Conservation (phyloP, 2,113 vertebrate genomes). For the Pholis gunnellus region DNA sequence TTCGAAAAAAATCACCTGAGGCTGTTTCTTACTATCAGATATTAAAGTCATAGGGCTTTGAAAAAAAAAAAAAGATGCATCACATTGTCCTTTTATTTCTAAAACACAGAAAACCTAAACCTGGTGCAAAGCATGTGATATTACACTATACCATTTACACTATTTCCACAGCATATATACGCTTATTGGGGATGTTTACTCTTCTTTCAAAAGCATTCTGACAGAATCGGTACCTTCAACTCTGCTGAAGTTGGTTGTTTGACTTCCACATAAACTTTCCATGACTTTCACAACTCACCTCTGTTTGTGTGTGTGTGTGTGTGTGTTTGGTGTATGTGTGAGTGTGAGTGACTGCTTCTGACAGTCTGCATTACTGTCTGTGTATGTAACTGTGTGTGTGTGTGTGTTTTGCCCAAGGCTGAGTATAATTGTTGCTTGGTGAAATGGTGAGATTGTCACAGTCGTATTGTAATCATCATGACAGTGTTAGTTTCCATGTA, state of each 20-base stretch:
- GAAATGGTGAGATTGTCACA: slow-evolving; percentile 24
- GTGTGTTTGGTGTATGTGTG: background rate
- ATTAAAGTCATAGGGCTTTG: background rate
- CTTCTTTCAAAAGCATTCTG: slow-evolving; percentile 28
- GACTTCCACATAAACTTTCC: slow-evolving; percentile 48
- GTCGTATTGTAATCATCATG: slow-evolving; percentile 17
- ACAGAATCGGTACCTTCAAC: slow-evolving; percentile 32
- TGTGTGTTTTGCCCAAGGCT: slow-evolving; percentile 38
- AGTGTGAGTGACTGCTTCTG: slow-evolving; percentile 28
- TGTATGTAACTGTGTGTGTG: slow-evolving; percentile 12
- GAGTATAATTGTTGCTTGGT: slow-evolving; percentile 20
- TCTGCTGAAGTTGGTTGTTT: slow-evolving; percentile 49
- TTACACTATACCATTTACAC: background rate
- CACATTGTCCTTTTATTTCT: background rate
- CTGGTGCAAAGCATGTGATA: slow-evolving; percentile 26
- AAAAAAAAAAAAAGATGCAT: background rate
- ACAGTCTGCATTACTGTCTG: slow-evolving; percentile 23
- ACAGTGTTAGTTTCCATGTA: slow-evolving; percentile 17
- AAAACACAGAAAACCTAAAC: slow-evolving; percentile 14
- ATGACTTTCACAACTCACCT: slow-evolving; percentile 37
- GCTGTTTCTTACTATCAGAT: background rate
- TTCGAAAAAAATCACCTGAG: background rate
- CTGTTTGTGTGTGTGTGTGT: slow-evolving; percentile 1
- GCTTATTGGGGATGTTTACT: slow-evolving; percentile 8
- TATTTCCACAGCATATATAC: background rate